phyloP scores from a whole-genome alignment of 2,113 vertebrate species.

The Anarrhichthys ocellatus region DNA sequence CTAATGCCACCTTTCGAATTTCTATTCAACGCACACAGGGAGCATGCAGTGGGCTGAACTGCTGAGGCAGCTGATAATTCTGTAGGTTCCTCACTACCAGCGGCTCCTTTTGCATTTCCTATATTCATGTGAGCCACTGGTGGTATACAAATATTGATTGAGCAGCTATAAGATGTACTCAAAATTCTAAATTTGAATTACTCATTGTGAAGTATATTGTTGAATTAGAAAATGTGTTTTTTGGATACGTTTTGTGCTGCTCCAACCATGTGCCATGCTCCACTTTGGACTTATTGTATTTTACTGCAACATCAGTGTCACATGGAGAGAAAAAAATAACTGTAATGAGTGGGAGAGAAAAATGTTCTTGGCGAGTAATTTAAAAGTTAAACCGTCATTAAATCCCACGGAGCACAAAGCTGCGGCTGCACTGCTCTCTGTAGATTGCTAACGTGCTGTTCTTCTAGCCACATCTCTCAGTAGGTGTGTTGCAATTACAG shows the following conservation, averaged over 20 bases:
- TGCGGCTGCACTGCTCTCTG: not conserved
- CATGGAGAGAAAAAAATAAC: not conserved
- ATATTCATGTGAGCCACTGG: not conserved
- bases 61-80: not conserved
- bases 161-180: not conserved
- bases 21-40: not conserved
- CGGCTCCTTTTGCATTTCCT: not conserved
- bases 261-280: not conserved
- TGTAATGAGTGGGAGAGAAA: not conserved
- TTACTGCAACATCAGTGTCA: not conserved
- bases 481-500: conserved; percentile 10
- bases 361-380: conserved; percentile 7
- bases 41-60: not conserved
- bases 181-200: not conserved
- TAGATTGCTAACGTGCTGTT: not conserved
- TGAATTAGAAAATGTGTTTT: not conserved
- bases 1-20: not conserved
- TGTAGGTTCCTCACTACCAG: not conserved
- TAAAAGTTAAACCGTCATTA: conserved; percentile 22
- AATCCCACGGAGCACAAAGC: not conserved
- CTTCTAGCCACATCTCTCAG: not conserved
- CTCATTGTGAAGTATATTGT: not conserved
- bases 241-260: not conserved
- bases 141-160: not conserved
- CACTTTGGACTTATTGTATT: not conserved